Evolutionary conservation across 1,140 invertebrate species (phyloP).

Genomic region (Metopolophium dirhodum): DNA sequence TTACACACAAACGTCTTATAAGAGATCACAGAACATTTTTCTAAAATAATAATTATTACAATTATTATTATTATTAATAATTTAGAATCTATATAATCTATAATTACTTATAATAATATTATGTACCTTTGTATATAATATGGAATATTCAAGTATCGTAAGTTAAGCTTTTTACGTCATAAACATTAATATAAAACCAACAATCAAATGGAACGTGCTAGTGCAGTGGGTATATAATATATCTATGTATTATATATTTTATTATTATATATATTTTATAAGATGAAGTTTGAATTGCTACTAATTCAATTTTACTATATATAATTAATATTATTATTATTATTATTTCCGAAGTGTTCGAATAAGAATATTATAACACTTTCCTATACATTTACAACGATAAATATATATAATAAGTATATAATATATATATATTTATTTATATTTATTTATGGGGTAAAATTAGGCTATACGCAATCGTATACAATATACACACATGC

Average conservation of each 20-base stretch:
- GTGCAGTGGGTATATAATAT: neutral
- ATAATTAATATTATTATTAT: neutral
- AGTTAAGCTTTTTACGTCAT: neutral
- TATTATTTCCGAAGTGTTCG: neutral
- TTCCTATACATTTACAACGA: neutral
- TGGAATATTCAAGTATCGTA: slow-evolving; percentile 16
- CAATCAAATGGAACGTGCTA: slow-evolving; percentile 3
- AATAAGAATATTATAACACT: neutral
- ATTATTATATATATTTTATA: neutral
- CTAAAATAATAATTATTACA: slow-evolving; percentile 14
- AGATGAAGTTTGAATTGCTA: neutral
- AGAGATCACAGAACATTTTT: slow-evolving; percentile 48
- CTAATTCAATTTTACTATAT: neutral
- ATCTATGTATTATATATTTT: neutral
- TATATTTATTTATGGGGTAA: neutral
- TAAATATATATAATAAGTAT: neutral
- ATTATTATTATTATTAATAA: slow-evolving; percentile 9
- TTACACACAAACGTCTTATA: slow-evolving; percentile 38
- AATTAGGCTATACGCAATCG: neutral
- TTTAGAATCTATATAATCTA: slow-evolving; percentile 40
- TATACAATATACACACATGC: neutral
- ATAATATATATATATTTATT: neutral
- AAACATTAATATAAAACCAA: neutral
- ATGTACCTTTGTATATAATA: neutral
- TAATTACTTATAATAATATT: slow-evolving; percentile 10